Conservation (phyloP, 35 echinoderm and acorn worm species). For the Amphiura filiformis region DNA sequence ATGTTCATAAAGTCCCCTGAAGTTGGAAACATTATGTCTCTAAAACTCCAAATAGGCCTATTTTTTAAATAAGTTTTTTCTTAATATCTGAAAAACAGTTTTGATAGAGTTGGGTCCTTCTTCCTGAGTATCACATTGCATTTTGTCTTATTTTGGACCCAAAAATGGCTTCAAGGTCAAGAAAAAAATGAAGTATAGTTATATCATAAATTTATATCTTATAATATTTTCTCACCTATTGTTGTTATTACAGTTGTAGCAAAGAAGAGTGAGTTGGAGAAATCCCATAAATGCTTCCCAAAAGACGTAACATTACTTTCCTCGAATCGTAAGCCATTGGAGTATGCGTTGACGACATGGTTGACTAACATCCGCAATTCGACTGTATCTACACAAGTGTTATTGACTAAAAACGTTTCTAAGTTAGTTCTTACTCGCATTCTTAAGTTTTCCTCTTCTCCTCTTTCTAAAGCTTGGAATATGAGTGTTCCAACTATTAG, state of each 20-base stretch:
- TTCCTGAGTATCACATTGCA: too few relatives aligned
- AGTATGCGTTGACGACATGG: slow-evolving; percentile 26
- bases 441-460: slow-evolving; percentile 24
- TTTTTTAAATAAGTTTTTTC: too few relatives aligned
- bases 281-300: slow-evolving; percentile 27
- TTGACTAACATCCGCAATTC: slow-evolving; percentile 22
- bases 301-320: not conserved
- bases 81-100: too few relatives aligned
- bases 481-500: slow-evolving; percentile 48
- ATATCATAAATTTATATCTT: not conserved
- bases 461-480: slow-evolving; percentile 41
- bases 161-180: too few relatives aligned
- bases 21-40: too few relatives aligned
- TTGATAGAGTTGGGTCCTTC: too few relatives aligned
- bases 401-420: slow-evolving; percentile 9
- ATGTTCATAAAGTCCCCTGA: too few relatives aligned
- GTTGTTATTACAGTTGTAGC: slow-evolving; percentile 49
- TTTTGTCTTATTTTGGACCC: too few relatives aligned
- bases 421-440: not conserved
- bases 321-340: slow-evolving; percentile 26
- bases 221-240: slow-evolving; percentile 15
- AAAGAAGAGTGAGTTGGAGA: slow-evolving; percentile 47
- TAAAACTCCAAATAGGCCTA: too few relatives aligned
- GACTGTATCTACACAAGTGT: slow-evolving; percentile 21
- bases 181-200: too few relatives aligned